Percentiles rank a stretch among this genome's conserved stretches.
Conservation (phyloP, 1,140 invertebrate genomes). For the Bradysia coprophila region DNA sequence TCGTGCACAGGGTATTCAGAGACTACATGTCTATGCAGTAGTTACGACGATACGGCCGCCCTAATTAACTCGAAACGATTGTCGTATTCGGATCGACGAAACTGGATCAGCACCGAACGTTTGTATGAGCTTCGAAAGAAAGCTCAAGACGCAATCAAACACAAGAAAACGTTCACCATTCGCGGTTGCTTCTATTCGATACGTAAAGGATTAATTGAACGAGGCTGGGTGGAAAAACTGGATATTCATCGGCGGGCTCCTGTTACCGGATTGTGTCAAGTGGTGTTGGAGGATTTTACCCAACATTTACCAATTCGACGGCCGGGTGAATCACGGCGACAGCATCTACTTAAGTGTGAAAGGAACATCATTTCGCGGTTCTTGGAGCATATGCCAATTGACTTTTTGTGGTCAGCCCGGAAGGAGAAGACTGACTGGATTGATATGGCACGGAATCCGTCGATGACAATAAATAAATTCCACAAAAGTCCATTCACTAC, state of each 20-base stretch:
- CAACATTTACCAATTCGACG: constrained; percentile 18
- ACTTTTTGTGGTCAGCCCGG: constrained; percentile 76
- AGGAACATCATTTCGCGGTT: constrained; percentile 41
- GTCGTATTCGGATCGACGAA: constrained; percentile 9
- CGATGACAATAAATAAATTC: constrained; percentile 32
- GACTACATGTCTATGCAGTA: constrained; percentile 2
- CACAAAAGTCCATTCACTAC: constrained; percentile 71
- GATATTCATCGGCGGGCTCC: constrained; percentile 29
- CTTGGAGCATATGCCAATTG: constrained; percentile 49
- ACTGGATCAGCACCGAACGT: constrained; percentile 26
- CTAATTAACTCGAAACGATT: background rate
- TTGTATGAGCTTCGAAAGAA: constrained; percentile 24
- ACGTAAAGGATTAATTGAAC: constrained; percentile 18
- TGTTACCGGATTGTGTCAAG: constrained; percentile 11
- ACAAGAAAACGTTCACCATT: constrained; percentile 29
- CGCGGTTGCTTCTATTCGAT: constrained; percentile 24
- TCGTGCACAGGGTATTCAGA: constrained; percentile 1
- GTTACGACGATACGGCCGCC: background rate
- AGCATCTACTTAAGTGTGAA: constrained; percentile 29
- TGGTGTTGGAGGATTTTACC: constrained; percentile 19
- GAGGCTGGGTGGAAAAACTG: constrained; percentile 44
- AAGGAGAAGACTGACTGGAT: constrained; percentile 46
- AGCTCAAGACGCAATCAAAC: constrained; percentile 28
- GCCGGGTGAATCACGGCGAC: constrained; percentile 17
- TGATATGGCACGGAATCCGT: constrained; percentile 21